Evolutionary conservation across 2,113 vertebrate genomes (phyloP), one percentile per base, ranked within the genome.

Genomic region (Chamaea fasciata): DNA sequence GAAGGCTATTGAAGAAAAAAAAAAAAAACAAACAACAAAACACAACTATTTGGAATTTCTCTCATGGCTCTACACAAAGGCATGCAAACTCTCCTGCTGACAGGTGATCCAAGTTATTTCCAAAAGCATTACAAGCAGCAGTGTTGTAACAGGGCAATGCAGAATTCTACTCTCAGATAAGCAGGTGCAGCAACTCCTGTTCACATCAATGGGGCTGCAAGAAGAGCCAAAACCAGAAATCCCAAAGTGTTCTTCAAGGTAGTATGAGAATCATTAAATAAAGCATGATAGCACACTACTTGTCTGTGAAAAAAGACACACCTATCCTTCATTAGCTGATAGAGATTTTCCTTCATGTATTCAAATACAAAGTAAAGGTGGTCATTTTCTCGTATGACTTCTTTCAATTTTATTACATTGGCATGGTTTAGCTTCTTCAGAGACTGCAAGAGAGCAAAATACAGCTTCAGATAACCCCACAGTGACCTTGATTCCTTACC

Each of bases 321-420:
- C 99, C 99, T 99, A 97, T 99, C 99, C 96, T 99, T 99, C 99
- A 99, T 99, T 75, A 99, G 98, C 93, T 99, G 99, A 97, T 99
- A 99, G 55, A 99, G 98, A 88, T 99, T 99, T 97, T 99, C 99
- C 97, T 99, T 99, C 99, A 99, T 99, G 95, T 99, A 99, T 95
- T 99, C 99, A 98, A 99, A 99, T 74, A 99, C 98, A 97, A 99
- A 99, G 97, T 99, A 99, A 90, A 99, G 99, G 73, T 99, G 99
- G 94, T 99, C 99, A 80, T 99, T 99, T 98, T 99, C 99, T 97
- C 99, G 97, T 97, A 99, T 99, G 39, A 99, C 99, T 98, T 99
- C 99, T 97, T 99, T 99, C 78, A 99, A 93, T 96, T 99, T 99
- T 95, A 99, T 98, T 77, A 99, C 98, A 70, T 99, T 99, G 22